Percentiles rank a stretch among this genome's conserved stretches.
phyloP scores from a whole-genome alignment of 2,113 vertebrate genomes.

The Scytalopus superciliaris region DNA sequence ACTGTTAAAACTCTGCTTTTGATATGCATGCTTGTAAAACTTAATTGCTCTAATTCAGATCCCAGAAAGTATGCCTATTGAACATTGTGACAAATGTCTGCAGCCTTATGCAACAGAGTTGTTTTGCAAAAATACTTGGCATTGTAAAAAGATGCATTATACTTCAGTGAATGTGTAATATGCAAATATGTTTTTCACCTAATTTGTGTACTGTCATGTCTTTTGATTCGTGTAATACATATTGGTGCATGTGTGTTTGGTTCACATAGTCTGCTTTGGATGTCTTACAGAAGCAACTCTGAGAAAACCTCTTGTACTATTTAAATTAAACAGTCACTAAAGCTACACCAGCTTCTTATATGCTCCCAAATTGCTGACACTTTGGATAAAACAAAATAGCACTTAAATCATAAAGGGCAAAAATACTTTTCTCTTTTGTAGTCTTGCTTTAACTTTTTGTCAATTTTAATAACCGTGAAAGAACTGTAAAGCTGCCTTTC shows the following conservation, averaged over 20 bases:
- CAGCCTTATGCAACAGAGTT: neutral
- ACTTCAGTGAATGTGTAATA: neutral
- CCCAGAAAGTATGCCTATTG: neutral
- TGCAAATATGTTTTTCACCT: neutral
- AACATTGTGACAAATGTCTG: neutral
- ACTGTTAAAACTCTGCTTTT: neutral
- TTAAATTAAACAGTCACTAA: neutral
- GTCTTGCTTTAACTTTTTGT: neutral
- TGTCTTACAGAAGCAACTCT: neutral
- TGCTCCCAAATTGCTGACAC: neutral
- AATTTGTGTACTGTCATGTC: neutral
- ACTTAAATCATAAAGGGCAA: neutral
- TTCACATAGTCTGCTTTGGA: accelerated
- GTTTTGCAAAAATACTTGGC: neutral
- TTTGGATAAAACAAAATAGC: neutral
- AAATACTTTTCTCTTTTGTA: neutral
- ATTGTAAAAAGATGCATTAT: neutral
- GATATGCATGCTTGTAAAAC: neutral
- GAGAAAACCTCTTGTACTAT: neutral
- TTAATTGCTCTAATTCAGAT: neutral
- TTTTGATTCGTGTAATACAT: neutral
- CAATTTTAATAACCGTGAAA: neutral
- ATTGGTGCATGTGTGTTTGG: neutral
- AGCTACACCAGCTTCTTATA: neutral
- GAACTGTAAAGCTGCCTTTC: neutral